Conservation (phyloP, 2,888 invertebrate species). For the Tortricodes alternella region DNA sequence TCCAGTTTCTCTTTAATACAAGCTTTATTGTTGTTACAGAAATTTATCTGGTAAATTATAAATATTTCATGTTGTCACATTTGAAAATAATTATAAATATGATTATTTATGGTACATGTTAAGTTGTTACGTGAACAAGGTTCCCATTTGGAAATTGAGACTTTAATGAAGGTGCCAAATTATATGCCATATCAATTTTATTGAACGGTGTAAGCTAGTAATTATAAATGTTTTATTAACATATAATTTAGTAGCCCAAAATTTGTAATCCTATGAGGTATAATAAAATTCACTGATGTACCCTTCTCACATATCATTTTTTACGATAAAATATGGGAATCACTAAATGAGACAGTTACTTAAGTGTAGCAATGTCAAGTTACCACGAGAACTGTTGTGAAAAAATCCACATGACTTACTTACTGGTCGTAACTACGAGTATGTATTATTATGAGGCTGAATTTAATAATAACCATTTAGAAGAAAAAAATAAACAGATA, state of each 20-base stretch:
- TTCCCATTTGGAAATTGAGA: conserved; percentile 43
- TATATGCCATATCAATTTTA: conserved; percentile 39
- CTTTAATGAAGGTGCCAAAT: conserved; percentile 54
- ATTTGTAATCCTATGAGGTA: background rate
- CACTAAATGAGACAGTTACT: too few relatives aligned
- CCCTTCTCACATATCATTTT: conserved; percentile 15
- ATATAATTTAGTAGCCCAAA: conserved; percentile 42
- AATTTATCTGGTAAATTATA: background rate
- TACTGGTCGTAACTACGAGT: background rate
- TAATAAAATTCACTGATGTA: background rate
- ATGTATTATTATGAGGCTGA: background rate
- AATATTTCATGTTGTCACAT: background rate
- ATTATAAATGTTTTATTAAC: conserved; percentile 42
- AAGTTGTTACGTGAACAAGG: conserved; percentile 36
- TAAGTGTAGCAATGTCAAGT: too few relatives aligned
- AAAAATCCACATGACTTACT: background rate
- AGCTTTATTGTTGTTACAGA: background rate
- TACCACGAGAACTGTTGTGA: too few relatives aligned
- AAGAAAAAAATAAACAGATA: background rate
- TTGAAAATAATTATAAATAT: conserved; percentile 12
- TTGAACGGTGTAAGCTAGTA: conserved; percentile 38
- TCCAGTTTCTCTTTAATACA: too few relatives aligned
- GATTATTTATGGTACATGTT: conserved; percentile 10
- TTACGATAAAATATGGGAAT: too few relatives aligned
- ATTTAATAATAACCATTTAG: background rate